Percentiles rank a stretch among this genome's conserved stretches.
Conservation (phyloP, 2,113 vertebrate species). For the Melospiza georgiana region DNA sequence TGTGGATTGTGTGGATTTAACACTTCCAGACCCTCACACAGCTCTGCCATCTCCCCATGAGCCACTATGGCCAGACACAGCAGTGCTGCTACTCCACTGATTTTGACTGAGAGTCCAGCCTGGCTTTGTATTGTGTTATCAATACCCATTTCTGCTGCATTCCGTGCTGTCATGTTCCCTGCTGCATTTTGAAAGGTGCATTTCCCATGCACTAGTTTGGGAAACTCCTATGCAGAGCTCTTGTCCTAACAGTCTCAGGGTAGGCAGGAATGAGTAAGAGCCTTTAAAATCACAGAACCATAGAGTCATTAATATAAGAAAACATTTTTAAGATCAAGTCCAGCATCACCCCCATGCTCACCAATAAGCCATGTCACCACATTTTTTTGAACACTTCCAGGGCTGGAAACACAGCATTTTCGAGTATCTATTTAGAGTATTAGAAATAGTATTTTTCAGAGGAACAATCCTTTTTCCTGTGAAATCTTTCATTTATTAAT, state of each 20-base stretch:
- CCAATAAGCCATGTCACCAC: background rate
- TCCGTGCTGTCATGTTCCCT: background rate
- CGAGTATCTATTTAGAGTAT: background rate
- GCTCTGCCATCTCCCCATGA: background rate
- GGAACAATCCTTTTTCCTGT: background rate
- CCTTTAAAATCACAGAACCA: background rate
- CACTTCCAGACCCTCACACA: background rate
- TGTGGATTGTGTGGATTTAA: background rate
- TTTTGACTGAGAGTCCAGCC: background rate
- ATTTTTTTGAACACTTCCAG: background rate
- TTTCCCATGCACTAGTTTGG: background rate
- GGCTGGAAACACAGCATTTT: background rate
- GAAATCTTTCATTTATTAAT: background rate
- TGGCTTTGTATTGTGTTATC: background rate
- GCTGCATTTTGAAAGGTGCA: background rate
- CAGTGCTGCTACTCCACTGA: fast-evolving
- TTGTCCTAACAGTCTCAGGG: fast-evolving
- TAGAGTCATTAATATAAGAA: background rate
- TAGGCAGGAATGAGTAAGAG: background rate
- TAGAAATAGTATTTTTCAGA: background rate
- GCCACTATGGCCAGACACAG: fast-evolving
- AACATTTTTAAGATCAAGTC: background rate
- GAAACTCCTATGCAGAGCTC: background rate
- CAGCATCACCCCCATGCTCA: background rate
- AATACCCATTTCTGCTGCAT: background rate